A percentile compares a stretch with the other conserved stretches of the same genome.
Conservation (phyloP, 2,113 vertebrate genomes). For the Callorhinus ursinus region DNA sequence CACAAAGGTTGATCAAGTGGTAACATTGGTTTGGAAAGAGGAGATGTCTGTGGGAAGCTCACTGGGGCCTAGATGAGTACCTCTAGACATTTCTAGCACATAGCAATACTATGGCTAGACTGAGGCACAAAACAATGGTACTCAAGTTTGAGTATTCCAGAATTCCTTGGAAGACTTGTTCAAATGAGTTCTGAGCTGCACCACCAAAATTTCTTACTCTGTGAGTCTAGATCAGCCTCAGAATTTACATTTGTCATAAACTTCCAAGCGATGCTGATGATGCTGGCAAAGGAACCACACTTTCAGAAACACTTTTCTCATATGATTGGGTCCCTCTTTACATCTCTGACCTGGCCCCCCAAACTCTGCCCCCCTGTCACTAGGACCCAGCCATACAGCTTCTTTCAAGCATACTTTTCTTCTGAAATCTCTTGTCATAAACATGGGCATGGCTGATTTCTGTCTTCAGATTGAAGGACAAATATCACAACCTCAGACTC, state of each 20-base stretch:
- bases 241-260: neutral
- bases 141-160: neutral
- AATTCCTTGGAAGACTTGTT: neutral
- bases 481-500: neutral
- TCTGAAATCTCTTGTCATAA: neutral
- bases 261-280: neutral
- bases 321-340: neutral
- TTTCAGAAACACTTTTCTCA: neutral
- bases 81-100: neutral
- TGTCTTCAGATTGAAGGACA: neutral
- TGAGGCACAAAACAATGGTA: neutral
- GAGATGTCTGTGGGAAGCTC: neutral
- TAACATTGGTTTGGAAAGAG: neutral
- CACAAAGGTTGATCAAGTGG: neutral
- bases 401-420: neutral
- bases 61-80: neutral
- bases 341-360: rapidly evolving
- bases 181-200: neutral
- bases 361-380: neutral
- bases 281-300: rapidly evolving
- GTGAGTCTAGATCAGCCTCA: neutral
- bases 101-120: neutral
- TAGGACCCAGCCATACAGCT: neutral
- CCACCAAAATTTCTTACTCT: neutral
- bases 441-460: neutral